A percentile compares a stretch with the other conserved stretches of the same genome.
Conservation (phyloP, 2,113 vertebrate genomes). For the Myiagra hebetior region DNA sequence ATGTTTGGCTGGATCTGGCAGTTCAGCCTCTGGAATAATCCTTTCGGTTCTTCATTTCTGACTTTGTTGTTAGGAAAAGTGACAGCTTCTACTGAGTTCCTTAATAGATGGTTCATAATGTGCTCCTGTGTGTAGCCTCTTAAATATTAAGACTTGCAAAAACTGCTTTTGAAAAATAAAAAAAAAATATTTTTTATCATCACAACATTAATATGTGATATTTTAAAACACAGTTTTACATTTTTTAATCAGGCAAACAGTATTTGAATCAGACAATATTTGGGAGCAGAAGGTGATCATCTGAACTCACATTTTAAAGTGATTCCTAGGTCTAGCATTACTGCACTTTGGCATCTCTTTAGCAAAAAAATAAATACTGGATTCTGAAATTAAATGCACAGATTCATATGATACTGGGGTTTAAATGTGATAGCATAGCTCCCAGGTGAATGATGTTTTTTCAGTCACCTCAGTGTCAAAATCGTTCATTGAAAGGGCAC, state of each 20-base stretch:
- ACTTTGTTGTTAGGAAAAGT: neutral
- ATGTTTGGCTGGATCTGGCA: neutral
- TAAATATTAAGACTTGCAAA: neutral
- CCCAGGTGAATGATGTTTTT: neutral
- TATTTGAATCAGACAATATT: neutral
- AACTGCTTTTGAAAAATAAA: neutral
- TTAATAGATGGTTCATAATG: neutral
- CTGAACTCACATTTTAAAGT: neutral
- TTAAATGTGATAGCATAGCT: neutral
- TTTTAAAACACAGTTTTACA: neutral
- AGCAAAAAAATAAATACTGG: neutral
- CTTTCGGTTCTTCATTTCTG: neutral
- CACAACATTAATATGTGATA: neutral
- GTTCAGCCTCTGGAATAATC: constrained; percentile 23
- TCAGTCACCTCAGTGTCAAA: neutral
- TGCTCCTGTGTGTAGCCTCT: neutral
- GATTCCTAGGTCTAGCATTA: neutral
- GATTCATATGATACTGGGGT: neutral
- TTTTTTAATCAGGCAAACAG: neutral
- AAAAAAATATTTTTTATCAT: neutral
- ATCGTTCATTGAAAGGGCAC: neutral
- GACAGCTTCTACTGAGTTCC: neutral
- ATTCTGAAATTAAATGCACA: neutral
- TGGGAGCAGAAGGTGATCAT: neutral
- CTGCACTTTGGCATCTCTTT: neutral